Base-by-base conservation (phyloP, 2,113 vertebrate species). In the Misgurnus mizolepis region DNA sequence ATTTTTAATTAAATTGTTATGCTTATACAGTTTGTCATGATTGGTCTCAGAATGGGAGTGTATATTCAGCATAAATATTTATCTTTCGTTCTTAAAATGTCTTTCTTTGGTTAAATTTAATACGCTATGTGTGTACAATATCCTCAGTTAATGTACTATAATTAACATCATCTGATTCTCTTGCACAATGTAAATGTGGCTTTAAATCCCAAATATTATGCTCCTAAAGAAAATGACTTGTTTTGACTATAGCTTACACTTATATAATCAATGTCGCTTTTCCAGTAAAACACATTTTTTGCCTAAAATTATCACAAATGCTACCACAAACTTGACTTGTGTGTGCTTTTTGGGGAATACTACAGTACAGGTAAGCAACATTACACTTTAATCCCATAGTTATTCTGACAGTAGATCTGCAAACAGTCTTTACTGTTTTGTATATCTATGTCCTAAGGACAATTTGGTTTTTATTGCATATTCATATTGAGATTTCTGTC, bases 401-500 rank as follows among this genome's bases (percentile, higher is more conserved):
- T 22, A 22, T 22, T 22, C 22, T 34, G 27, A 15, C 43, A 49
- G 58, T 60, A 60, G 55, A 58, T 18, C 7, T 18, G 55, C 17
- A 18, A 58, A 18, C 55, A 58, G 60, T 75, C 43, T 49, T 64
- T 64, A 14, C 49, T 75, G 72, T 49, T 64, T 47, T 15, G 22
- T 47, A 14, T 7, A 7, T 55, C 68, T 47, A 14, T 7, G 14
- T 55, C 68, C 49, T 17, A 12, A 34, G 71, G 56, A 27, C 4
- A 61, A 17, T 74, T 22, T 61, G 12, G 11, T 12, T 7, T 74
- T 43, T 74, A 11, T 1, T 15, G n/a, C 7, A 6, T 27, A 61
- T 17, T 53, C 15, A 53, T 22, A 22, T 53, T 4, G 1, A 14
- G 50, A 14, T 53, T 53, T 53, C 12, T 53, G 50, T 53, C 15